Base-by-base conservation (phyloP, 2,113 vertebrate genomes). In the Chloropsis cyanopogon region DNA sequence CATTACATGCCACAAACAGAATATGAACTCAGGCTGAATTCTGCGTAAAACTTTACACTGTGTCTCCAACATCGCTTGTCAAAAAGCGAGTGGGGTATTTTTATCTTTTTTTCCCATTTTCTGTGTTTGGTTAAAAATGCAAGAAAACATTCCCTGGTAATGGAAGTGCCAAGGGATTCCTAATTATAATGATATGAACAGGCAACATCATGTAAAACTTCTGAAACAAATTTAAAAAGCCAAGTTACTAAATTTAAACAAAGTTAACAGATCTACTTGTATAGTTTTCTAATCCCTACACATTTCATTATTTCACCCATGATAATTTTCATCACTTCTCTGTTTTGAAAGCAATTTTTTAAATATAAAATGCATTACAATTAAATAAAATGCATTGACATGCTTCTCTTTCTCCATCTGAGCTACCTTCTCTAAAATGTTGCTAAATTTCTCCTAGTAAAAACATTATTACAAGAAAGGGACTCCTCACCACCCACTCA, bases 401-500 rank as follows among this genome's bases (percentile, higher is more conserved):
- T 18, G 23, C 22, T 92, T 57, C 33, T 84, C 49, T 56, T 59
- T 90, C 71, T 73, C 75, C 50, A 78, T 84, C 39, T 64, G 31
- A 92, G 24, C 71, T 95, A 82, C 77, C 44, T 87, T 73, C 61
- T 76, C 77, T 56, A 83, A 77, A 66, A 29, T 75, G 14, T 37
- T 89, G 41, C 88, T 82, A 72, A 76, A 92, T 64, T 87, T 89
- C 83, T 90, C 70, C 82, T 78, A 91, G 44, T 88, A 90, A 95
- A 94, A 94, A 60, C 81, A 73, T 91, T 94, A 91, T 89, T 89
- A 64, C 49, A 82, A 94, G 75, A 68, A 93, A 93, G 80, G 91
- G 91, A 92, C n/a, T 90, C 86, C 94, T 75, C 81, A 78, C 82
- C 86, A 95, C 84, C 94, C 97, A 96, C 91, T 96, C 91, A 97